phyloP scores from a whole-genome alignment of 2,797 vertebrate species.

The Sebastes alutus region DNA sequence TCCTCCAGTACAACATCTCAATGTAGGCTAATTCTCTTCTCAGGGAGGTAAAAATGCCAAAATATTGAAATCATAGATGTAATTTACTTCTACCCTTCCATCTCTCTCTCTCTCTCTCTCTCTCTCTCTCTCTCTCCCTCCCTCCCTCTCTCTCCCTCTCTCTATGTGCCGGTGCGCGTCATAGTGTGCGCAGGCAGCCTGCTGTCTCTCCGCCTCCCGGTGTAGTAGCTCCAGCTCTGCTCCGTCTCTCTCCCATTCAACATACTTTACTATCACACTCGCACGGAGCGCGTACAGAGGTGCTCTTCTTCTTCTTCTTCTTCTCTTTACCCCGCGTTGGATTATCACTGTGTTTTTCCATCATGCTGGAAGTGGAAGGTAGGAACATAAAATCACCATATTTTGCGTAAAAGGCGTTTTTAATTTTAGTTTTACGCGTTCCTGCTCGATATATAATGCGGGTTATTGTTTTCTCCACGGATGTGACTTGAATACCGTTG shows the following conservation, averaged over 20 bases:
- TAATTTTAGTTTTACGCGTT: not conserved
- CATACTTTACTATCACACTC: conserved; percentile 68
- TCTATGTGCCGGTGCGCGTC: conserved; percentile 84
- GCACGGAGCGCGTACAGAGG: conserved; percentile 47
- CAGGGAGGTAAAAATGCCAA: not conserved
- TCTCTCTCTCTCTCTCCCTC: not conserved
- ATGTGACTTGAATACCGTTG: not conserved
- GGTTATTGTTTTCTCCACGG: not conserved
- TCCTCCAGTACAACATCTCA: not conserved
- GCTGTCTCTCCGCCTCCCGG: conserved; percentile 82
- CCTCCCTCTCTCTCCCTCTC: not conserved
- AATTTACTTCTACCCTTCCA: not conserved
- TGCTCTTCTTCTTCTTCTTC: conserved; percentile 25
- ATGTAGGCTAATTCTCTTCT: not conserved
- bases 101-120: not conserved
- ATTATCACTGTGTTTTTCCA: conserved; percentile 84
- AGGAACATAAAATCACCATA: conserved; percentile 61
- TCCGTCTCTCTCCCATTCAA: conserved; percentile 85
- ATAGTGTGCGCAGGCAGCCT: conserved; percentile 88
- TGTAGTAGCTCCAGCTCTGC: conserved; percentile 77
- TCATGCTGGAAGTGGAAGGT: conserved; percentile 99
- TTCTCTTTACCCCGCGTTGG: conserved; percentile 42
- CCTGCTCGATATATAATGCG: not conserved
- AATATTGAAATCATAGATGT: conserved; percentile 1
- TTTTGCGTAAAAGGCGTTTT: not conserved